Conservation (phyloP, 2,888 invertebrate species). For the Teleogryllus oceanicus region DNA sequence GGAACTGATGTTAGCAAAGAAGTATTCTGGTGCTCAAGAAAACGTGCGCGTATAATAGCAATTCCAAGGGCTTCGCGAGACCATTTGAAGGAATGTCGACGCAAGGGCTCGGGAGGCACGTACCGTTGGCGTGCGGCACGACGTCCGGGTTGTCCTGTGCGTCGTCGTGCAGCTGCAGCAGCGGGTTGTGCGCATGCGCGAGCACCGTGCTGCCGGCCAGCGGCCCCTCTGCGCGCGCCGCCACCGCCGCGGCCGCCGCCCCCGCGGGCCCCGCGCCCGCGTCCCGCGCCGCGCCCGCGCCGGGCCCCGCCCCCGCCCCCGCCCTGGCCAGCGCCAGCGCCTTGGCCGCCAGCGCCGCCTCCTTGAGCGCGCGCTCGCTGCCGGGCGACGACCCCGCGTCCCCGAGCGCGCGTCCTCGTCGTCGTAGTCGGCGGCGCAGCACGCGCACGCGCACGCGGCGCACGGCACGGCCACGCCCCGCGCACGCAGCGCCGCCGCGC, state of each 20-base stretch:
- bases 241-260: constrained; percentile 28
- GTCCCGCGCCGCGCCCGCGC: not conserved
- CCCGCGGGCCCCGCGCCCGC: constrained; percentile 19
- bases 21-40: no score
- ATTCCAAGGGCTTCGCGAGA: no score
- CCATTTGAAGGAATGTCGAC: not conserved
- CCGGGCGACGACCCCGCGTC: not conserved
- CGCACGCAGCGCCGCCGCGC: constrained; percentile 31
- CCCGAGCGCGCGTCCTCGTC: not conserved
- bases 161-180: not conserved
- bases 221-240: constrained; percentile 24
- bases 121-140: constrained; percentile 35
- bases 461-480: constrained; percentile 31
- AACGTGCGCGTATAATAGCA: no score
- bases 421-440: not conserved
- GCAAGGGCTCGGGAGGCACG: not conserved
- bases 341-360: not conserved
- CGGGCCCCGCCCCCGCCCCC: not conserved
- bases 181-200: not conserved
- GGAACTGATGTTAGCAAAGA: no score
- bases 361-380: constrained; percentile 34
- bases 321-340: not conserved
- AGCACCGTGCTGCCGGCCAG: not conserved
- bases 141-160: constrained; percentile 36
- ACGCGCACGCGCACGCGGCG: constrained; percentile 25